Evolutionary conservation across 2,113 vertebrate genomes (phyloP), one percentile per base, ranked within the genome.

Genomic region (Amblyopsis rosae): DNA sequence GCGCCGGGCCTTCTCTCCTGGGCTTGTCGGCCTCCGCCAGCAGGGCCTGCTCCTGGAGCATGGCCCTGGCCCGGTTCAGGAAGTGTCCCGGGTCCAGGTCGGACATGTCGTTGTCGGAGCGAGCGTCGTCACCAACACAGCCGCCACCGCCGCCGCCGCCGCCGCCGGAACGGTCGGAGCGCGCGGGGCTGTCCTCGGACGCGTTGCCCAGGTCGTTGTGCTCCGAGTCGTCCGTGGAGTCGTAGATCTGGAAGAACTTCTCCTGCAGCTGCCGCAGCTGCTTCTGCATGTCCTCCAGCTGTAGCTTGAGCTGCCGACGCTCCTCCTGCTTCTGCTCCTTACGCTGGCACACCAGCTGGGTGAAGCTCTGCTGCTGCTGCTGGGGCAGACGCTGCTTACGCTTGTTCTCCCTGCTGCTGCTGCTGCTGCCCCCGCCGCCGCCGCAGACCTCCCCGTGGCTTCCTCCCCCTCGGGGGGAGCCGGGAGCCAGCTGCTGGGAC

Each of bases 271-370:
- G 98, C 76, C 97, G 95, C 87, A 99, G 94, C 94, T 99, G 98
- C 80, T 99, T 99, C 93, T 99, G 98, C 96, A 99, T 98, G 94
- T 99, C 98, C 86, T 99, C 98, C 90, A 99, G 95, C 94, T 99
- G 98, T 87, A 98, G 96, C 81, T 99, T 99, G 86, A 99, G 95
- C 92, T 98, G 96, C 82, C 96, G 90, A 59, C 98, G 95, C 92
- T 99, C 96, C 86, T 98, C 96, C 75, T 94, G 94, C 91, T 98
- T 98, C 93, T 99, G 96, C 72, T 98, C 96, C 69, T 98, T 97
- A 66, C 95, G 93, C n/a, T 96, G 95, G 2, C 96, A 97, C 84
- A 96, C 95, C 94, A 98, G 94, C 94, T 98, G 96, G 92, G 96
- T 96, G 92, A 98, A 98, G 84, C 96, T 98, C 93, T 98, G 96